phyloP scores from a whole-genome alignment of 2,888 invertebrate species.

The Cephalotes varians region DNA sequence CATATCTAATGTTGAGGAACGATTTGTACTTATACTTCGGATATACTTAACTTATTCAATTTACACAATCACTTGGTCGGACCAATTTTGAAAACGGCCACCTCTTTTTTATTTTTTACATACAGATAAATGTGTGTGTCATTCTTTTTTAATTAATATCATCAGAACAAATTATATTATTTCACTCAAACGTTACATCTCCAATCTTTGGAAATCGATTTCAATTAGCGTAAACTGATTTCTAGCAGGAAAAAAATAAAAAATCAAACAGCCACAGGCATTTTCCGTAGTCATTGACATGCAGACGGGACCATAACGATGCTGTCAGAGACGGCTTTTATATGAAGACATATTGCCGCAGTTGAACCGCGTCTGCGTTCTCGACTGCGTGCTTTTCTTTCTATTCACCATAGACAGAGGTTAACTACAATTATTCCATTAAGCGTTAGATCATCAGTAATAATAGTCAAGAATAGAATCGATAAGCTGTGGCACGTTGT shows the following conservation, averaged over 20 bases:
- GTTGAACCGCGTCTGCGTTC: conserved; percentile 74
- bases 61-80: neutral
- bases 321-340: conserved; percentile 65
- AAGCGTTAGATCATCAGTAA: conserved; percentile 73
- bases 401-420: conserved; percentile 62
- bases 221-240: neutral
- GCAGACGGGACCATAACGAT: conserved; percentile 66
- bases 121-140: neutral
- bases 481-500: neutral
- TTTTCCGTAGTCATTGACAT: conserved; percentile 55
- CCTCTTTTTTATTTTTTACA: neutral
- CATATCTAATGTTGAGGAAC: neutral
- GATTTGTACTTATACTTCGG: neutral
- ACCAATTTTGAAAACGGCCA: neutral
- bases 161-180: neutral
- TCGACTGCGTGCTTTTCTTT: conserved; percentile 59
- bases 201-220: neutral
- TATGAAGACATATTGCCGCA: conserved; percentile 77
- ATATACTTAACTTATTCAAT: neutral
- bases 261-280: conserved; percentile 12
- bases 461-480: conserved; percentile 64
- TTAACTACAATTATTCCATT: conserved; percentile 72
- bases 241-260: neutral
- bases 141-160: neutral
- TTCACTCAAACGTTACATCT: neutral